Base-by-base conservation (phyloP, 92 coral and sea anemone genomes). In the Chrysogorgia sp. region DNA sequence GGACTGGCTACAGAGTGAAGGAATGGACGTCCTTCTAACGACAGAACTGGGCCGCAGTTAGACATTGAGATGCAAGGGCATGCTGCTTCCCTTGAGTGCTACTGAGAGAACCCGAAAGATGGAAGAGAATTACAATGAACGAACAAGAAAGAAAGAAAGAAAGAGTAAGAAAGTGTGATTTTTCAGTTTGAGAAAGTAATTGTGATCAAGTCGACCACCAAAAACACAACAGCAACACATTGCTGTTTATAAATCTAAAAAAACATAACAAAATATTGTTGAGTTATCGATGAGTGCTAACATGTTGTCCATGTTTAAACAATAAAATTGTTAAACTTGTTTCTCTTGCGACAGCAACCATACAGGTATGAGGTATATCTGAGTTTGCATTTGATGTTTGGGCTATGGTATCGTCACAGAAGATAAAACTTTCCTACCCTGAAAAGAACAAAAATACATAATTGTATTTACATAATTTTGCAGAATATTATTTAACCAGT, bases 381-480 rank as follows among this genome's bases (percentile, higher is more conserved):
- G n/a, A n/a, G n/a, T n/a, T n/a, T n/a, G n/a, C n/a, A n/a, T n/a
- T n/a, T n/a, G n/a, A n/a, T n/a, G n/a, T n/a, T n/a, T n/a, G n/a
- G n/a, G n/a, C n/a, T n/a, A 56, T 72, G 79, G 79, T 72, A 72
- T 72, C 35, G 65, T 72, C 1, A 14, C 22, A 1, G 79, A 72
- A 13, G 49, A 23, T 40, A 72, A 56, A 22, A 53, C 50, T 52
- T 72, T 72, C n/a, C 50, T 72, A 0, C 12, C 56, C 79, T 72
- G 25, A 34, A 72, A 56, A 53, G 34, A 72, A 52, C 10, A 47
- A 47, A 25, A 47, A 12, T 1, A 8, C 0, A 13, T 26, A 35
- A 40, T 31, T 0, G 1, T 34, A 68, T 41, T 37, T 58, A 15
- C 22, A 58, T 24, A 20, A 0, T 58, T 19, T 12, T 26, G 21